Percentiles rank a stretch among this genome's conserved stretches.
Conservation (phyloP, 2,888 invertebrate species). For the Dicyrtoma fusca region DNA sequence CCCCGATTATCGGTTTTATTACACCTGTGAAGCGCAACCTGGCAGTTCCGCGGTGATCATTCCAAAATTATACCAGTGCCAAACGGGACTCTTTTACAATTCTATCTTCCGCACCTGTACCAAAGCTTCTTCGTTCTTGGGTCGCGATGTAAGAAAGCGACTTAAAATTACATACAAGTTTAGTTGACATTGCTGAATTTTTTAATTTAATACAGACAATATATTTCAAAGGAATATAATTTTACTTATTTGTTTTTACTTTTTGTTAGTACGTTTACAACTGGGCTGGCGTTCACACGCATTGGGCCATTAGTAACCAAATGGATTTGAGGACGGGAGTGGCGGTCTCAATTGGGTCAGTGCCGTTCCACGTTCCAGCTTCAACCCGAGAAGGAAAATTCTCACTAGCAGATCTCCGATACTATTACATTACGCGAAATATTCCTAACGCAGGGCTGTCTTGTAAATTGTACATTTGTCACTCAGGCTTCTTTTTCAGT, state of each 20-base stretch:
- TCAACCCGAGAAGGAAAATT: slow-evolving; percentile 46
- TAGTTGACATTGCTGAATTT: neutral
- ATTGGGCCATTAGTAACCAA: slow-evolving; percentile 42
- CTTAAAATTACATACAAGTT: too few species aligned
- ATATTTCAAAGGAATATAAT: neutral
- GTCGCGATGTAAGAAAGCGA: slow-evolving; percentile 46
- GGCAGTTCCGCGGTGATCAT: slow-evolving; percentile 32
- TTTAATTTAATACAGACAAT: neutral
- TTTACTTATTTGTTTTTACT: slow-evolving; percentile 3
- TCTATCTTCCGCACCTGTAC: slow-evolving; percentile 44
- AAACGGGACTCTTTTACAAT: slow-evolving; percentile 49
- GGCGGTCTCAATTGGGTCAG: slow-evolving; percentile 44
- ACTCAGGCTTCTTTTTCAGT: slow-evolving; percentile 54
- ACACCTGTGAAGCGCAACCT: slow-evolving; percentile 40
- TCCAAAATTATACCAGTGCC: slow-evolving; percentile 46
- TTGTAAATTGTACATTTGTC: slow-evolving; percentile 48
- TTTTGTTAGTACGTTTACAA: slow-evolving; percentile 19
- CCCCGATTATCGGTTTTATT: slow-evolving; percentile 52
- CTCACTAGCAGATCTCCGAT: slow-evolving; percentile 45
- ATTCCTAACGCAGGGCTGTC: slow-evolving; percentile 11
- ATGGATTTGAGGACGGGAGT: slow-evolving; percentile 51
- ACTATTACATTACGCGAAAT: slow-evolving; percentile 44
- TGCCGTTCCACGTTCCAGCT: slow-evolving; percentile 49
- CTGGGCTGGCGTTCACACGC: slow-evolving; percentile 41
- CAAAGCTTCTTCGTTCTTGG: slow-evolving; percentile 45